Evolutionary conservation across 2,888 invertebrate genomes (phyloP).

Genomic region (Nesidiocoris tenuis): DNA sequence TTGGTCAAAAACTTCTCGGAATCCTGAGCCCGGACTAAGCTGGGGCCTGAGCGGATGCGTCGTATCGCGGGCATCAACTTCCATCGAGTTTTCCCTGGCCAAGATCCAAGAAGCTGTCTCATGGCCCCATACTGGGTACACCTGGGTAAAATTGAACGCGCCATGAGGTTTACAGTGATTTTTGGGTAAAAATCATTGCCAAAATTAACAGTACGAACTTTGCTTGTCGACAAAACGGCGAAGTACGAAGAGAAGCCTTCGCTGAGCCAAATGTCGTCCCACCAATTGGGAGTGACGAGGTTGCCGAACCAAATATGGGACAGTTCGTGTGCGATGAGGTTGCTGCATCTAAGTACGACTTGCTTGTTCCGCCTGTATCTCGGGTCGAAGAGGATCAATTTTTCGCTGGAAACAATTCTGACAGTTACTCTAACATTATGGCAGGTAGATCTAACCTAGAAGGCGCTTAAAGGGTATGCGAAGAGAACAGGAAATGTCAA

Average conservation of each 20-base stretch:
- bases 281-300: constrained; percentile 53
- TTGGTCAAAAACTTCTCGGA: constrained; percentile 46
- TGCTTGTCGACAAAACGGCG: constrained; percentile 54
- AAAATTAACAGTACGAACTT: constrained; percentile 47
- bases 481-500: no score
- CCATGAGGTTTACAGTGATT: not conserved
- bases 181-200: no score
- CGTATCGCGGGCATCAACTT: constrained; percentile 42
- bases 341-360: constrained; percentile 54
- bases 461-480: no score
- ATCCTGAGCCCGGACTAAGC: constrained; percentile 18
- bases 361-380: constrained; percentile 50
- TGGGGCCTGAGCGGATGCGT: constrained; percentile 43
- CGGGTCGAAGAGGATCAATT: constrained; percentile 56
- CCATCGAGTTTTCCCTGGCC: constrained; percentile 42
- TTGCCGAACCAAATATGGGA: constrained; percentile 56
- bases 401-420: constrained; percentile 56
- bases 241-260: constrained; percentile 58
- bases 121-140: constrained; percentile 36
- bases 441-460: no score
- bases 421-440: no score
- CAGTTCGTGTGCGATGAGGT: constrained; percentile 57
- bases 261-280: constrained; percentile 59
- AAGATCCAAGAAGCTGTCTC: constrained; percentile 39
- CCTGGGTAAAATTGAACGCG: not conserved